Base-by-base conservation (phyloP, 2,888 invertebrate genomes). In the Hemaris fuciformis region DNA sequence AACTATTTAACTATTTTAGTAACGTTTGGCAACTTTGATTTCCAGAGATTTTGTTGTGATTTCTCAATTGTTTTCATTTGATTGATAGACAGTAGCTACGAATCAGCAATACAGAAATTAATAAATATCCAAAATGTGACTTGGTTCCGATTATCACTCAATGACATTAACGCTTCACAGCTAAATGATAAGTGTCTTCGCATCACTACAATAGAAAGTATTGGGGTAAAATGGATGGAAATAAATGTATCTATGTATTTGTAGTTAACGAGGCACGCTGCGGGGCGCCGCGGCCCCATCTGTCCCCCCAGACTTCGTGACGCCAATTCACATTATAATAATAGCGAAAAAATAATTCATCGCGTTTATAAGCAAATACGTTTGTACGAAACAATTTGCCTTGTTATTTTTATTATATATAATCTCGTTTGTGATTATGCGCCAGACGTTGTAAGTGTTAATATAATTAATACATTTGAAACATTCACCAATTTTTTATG, bases 151-250 rank as follows among this genome's bases (percentile, higher is more conserved):
- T 58, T 27, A 46, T 27, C 23, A 38, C 38, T 46, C n/a, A n/a
- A n/a, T n/a, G 31, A 31, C 46, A 25, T 27, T 10, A 42, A 48
- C 27, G 34, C 43, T 73, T 79, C 76, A 76, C 75, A 71, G 68
- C 75, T 77, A 74, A 77, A 79, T 77, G 83, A 82, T 81, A 75
- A 79, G 80, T 86, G 88, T 89, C 89, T 83, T 81, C 84, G 77
- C 68, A 68, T 65, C 75, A 75, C 76, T 74, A 85, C 88, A 87
- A 88, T 85, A 80, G 81, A 80, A n/a, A 77, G 76, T 82, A 89
- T 87, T 90, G 89, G 89, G 88, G 88, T 89, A 90, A 90, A 90
- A 88, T 88, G 90, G 87, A 90, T 89, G 87, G 89, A 87, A 91
- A 89, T 89, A 88, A 70, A 91, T 89, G 85, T 85, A 89, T 89